Evolutionary conservation across 2,888 invertebrate species (phyloP).

Genomic region (Eueremaeus valkanovi): DNA sequence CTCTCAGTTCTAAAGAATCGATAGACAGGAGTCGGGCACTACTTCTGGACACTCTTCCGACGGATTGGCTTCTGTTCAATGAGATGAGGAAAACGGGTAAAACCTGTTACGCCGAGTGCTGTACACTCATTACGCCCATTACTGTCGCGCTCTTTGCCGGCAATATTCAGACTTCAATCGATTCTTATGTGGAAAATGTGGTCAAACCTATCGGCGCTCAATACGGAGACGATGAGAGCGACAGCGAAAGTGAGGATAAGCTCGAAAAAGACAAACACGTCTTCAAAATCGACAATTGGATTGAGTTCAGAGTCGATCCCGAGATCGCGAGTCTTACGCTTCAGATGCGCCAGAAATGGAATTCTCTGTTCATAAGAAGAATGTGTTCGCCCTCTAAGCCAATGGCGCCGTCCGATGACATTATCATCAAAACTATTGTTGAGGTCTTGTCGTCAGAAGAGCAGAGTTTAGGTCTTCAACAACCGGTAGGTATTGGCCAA

Average conservation of each 20-base stretch:
- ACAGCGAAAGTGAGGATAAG: slow-evolving; percentile 58
- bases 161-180: slow-evolving; percentile 1
- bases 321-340: slow-evolving; percentile 64
- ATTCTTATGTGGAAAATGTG: background rate
- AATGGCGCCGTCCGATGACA: slow-evolving; percentile 61
- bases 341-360: slow-evolving; percentile 68
- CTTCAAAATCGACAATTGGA: slow-evolving; percentile 69
- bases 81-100: slow-evolving; percentile 69
- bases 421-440: slow-evolving; percentile 64
- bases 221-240: slow-evolving; percentile 51
- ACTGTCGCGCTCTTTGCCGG: slow-evolving; percentile 76
- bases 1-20: slow-evolving; percentile 50
- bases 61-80: slow-evolving; percentile 81
- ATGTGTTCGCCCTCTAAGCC: slow-evolving; percentile 55
- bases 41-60: slow-evolving; percentile 59
- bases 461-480: slow-evolving; percentile 63
- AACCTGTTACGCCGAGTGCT: slow-evolving; percentile 69
- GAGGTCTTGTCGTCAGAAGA: slow-evolving; percentile 68
- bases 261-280: slow-evolving; percentile 56
- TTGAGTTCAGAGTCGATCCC: slow-evolving; percentile 65
- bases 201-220: background rate
- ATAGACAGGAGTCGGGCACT: slow-evolving; percentile 52
- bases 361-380: slow-evolving; percentile 62
- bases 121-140: slow-evolving; percentile 74
- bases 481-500: slow-evolving; percentile 71